Percentiles rank a stretch among this genome's conserved stretches.
These are phyloP conservation scores for Mus spicilegus DNA, from an alignment of 2,113 vertebrate genomes.

Conservation along the genomic window DNA sequence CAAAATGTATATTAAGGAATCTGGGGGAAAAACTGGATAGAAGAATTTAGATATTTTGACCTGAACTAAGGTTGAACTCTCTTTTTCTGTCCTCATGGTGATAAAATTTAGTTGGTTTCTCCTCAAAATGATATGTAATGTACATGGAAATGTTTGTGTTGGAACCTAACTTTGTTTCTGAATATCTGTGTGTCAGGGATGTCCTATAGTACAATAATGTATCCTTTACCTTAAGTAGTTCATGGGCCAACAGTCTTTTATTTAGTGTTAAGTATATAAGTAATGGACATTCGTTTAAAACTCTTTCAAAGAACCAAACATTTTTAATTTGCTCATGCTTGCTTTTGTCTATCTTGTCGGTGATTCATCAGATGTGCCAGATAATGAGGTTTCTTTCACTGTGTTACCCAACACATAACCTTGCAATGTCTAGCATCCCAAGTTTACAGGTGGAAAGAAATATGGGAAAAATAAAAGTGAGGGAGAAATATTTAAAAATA, in stretches of 20 bases:
- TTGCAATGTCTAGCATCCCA: not conserved
- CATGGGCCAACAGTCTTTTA: not conserved
- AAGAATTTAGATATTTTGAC: not conserved
- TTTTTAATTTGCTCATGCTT: not conserved
- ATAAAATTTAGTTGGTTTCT: not conserved
- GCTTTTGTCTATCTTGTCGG: not conserved
- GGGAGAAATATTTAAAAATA: not conserved
- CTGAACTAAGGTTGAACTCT: not conserved
- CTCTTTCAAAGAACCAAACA: not conserved
- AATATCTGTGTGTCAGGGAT: not conserved
- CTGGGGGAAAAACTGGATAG: not conserved
- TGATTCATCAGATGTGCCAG: not conserved
- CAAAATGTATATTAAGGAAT: not conserved
- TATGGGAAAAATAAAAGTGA: not conserved
- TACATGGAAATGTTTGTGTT: not conserved
- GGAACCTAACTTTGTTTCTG: not conserved
- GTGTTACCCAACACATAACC: not conserved
- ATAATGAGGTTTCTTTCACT: not conserved
- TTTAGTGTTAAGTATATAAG: not conserved
- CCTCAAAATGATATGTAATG: not conserved
- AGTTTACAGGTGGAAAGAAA: not conserved
- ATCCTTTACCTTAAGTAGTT: not conserved
- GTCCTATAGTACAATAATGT: not conserved
- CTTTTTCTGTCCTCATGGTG: not conserved
- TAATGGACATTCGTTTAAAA: not conserved